These are phyloP conservation scores for Lacanobia wlatinum DNA, from an alignment of 2,888 invertebrate genomes.

Conservation along the genomic window DNA sequence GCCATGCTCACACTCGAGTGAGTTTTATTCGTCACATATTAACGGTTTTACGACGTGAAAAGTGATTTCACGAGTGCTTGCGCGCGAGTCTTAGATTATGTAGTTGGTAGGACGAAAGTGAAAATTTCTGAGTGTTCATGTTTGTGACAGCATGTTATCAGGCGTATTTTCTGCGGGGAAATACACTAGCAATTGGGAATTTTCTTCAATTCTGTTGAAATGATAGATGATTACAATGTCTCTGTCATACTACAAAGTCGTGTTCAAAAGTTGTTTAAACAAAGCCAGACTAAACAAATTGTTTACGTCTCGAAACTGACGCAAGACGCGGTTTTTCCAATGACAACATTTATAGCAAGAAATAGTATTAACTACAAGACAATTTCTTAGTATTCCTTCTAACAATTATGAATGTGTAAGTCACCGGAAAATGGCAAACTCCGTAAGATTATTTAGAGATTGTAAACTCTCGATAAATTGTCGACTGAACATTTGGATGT, in stretches of 20 bases:
- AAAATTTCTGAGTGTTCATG: slow-evolving; percentile 22
- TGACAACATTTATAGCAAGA: slow-evolving; percentile 1
- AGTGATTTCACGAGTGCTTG: slow-evolving; percentile 53
- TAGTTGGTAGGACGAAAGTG: slow-evolving; percentile 49
- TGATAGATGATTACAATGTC: neutral
- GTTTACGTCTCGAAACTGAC: slow-evolving; percentile 14
- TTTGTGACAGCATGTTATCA: slow-evolving; percentile 13
- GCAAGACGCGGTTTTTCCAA: neutral
- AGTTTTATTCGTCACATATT: slow-evolving; percentile 53
- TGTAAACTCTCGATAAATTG: too few relatives aligned
- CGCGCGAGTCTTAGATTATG: slow-evolving; percentile 20
- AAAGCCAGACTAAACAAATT: slow-evolving; percentile 26
- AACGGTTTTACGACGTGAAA: slow-evolving; percentile 52
- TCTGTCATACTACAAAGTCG: slow-evolving; percentile 1
- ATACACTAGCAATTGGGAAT: neutral
- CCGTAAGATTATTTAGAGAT: too few relatives aligned
- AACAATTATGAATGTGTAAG: neutral
- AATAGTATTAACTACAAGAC: neutral
- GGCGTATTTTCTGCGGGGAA: neutral
- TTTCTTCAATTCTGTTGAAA: neutral
- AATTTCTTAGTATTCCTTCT: neutral
- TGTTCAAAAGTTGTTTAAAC: neutral
- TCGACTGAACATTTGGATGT: too few relatives aligned
- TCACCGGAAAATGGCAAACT: too few relatives aligned
- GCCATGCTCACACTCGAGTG: slow-evolving; percentile 42